Evolutionary conservation across 2,888 invertebrate species (phyloP), one percentile per base, ranked within the genome.

Genomic region (Cryptocephalus primarius): DNA sequence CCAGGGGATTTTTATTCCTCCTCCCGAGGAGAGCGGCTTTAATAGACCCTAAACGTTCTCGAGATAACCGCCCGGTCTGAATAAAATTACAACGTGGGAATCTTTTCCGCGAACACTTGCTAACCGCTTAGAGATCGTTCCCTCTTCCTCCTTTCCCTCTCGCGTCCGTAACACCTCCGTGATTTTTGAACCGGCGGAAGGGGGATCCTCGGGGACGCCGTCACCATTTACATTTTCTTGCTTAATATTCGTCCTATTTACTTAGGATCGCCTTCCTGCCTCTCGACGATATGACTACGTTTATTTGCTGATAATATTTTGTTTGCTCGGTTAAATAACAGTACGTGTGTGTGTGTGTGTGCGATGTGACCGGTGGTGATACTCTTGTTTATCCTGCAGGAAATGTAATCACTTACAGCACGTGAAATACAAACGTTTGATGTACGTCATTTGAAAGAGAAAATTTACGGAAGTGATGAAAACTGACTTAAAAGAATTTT

Each of bases 31-130:
- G 46, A 49, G 48, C 48, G 45, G 43, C 50, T 48, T 48, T 52
- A 55, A 55, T 55, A 54, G 54, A 53, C 50, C 50, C 44, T 55
- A 52, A 55, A 50, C 48, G 52, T 48, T 52, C 44, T 44, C 45
- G 48, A 47, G 51, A 52, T 49, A 48, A 50, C 50, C 46, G 38
- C 51, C 44, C 50, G 44, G 50, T 51, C 49, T 50, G 55, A 53
- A 56, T 55, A 53, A 57, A 55, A 56, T 56, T 54, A 57, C 52
- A 53, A 53, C 57, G 55, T 56, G 56, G 53, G 59, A 59, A 59
- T 56, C 54, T 55, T 51, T 55, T 53, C 50, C 54, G 48, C 48
- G 47, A 53, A 52, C 54, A 55, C 48, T 50, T 48, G 53, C 53
- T 44, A 49, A 48, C 49, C 48, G 53, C 47, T 47, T 36, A 11